Conservation (phyloP, 2,113 vertebrate genomes). For the Pluvianellus socialis region DNA sequence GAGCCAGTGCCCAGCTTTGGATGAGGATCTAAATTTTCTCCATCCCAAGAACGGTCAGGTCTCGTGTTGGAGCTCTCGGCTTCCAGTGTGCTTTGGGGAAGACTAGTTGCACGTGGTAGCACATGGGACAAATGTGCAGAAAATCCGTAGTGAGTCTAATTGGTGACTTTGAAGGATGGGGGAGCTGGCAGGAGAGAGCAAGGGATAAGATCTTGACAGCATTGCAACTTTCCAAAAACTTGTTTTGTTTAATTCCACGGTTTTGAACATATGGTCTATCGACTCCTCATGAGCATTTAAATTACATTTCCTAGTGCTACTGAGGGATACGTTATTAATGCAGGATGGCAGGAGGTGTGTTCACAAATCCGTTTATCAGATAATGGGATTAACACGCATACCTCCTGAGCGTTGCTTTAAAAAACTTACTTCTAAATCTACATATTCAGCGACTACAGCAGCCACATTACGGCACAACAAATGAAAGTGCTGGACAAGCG, state of each 20-base stretch:
- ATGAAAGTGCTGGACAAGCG: slow-evolving; percentile 57
- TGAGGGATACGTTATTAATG: slow-evolving; percentile 29
- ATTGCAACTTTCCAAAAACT: slow-evolving; percentile 6
- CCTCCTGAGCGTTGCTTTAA: slow-evolving; percentile 42
- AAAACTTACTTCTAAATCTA: slow-evolving; percentile 66
- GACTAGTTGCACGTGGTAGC: neutral
- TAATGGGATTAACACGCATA: slow-evolving; percentile 70
- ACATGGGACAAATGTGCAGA: neutral
- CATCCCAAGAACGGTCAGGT: neutral
- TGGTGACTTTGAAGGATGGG: slow-evolving; percentile 8
- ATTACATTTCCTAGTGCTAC: slow-evolving; percentile 64
- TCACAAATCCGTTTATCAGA: slow-evolving; percentile 76
- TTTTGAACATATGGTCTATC: slow-evolving; percentile 21
- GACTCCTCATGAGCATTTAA: slow-evolving; percentile 53
- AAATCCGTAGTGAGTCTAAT: neutral
- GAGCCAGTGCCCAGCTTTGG: neutral
- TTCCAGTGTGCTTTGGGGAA: neutral
- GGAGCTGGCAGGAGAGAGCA: neutral
- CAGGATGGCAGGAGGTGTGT: slow-evolving; percentile 50
- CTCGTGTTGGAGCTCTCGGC: accelerated
- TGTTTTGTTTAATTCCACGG: slow-evolving; percentile 62
- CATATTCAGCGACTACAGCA: slow-evolving; percentile 47
- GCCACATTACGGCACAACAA: slow-evolving; percentile 51
- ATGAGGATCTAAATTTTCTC: neutral
- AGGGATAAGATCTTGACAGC: slow-evolving; percentile 13